Base-by-base conservation (phyloP, 2,888 invertebrate genomes). In the Epicampocera succincta region DNA sequence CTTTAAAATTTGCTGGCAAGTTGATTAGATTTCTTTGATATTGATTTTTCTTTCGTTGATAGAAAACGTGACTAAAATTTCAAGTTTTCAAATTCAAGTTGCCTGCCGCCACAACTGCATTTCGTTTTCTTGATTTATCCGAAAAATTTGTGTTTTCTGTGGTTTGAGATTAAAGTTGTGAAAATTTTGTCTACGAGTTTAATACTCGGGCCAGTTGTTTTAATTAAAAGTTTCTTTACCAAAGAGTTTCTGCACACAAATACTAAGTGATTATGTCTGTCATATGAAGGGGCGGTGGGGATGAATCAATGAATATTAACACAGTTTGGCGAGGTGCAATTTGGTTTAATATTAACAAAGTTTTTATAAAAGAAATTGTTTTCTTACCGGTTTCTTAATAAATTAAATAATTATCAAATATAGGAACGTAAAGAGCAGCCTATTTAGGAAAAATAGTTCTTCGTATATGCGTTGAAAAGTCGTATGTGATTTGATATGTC, bases 11-110 rank as follows among this genome's bases (percentile, higher is more conserved):
- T 38, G 21, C 33, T 33, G n/a, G 42, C 60, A 21, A 61, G 33
- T 75, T 78, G 78, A 78, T 82, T 82, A 76, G 78, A 76, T 61
- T 77, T 68, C 56, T 63, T 44, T 71, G 38, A 42, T 78, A 78
- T 78, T 82, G 78, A 82, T 82, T 78, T 66, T 58, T 71, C 25
- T 33, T 56, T 71, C 71, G 48, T 71, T 78, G 71, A 71, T 74
- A 74, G 78, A 78, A 82, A 78, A 82, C 78, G 82, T 82, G 82
- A 82, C 54, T 58, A 71, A 73, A 77, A 73, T 82, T 68, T 63
- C 6, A 79, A 79, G 52, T 54, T 65, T 61, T 66, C 54, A 73
- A 60, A 79, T 66, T 79, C 50, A 68, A 79, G 60, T 68, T 60
- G 8, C 56, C 29, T 60, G 8, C 56, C 40, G 58, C 65, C 71